A percentile compares a stretch with the other conserved stretches of the same genome.
Evolutionary conservation across 2,888 invertebrate genomes (phyloP).

Genomic region (Theretra japonica): DNA sequence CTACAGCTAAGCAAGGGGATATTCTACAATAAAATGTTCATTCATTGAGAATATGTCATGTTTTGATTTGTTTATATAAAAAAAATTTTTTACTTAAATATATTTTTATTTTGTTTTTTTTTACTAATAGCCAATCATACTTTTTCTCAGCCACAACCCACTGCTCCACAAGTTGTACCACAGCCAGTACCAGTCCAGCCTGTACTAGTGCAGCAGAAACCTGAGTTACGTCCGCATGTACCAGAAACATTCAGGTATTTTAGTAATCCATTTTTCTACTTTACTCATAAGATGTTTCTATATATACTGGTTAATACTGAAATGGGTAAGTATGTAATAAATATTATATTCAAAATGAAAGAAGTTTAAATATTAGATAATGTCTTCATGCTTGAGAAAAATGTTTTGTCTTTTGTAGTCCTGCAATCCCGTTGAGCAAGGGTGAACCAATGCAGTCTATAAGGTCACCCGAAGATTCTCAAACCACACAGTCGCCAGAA

Average conservation of each 20-base stretch:
- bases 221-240: constrained; percentile 47
- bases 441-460: constrained; percentile 73
- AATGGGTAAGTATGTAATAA: too few relatives aligned
- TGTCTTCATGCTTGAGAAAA: background rate
- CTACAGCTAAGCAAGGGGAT: too few relatives aligned
- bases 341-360: too few relatives aligned
- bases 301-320: too few relatives aligned
- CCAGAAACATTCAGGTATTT: constrained; percentile 70
- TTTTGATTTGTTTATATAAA: too few relatives aligned
- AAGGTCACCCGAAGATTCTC: constrained; percentile 73
- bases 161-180: background rate
- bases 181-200: constrained; percentile 53
- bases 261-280: background rate
- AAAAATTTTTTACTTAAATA: too few relatives aligned
- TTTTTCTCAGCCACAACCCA: background rate
- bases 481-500: constrained; percentile 67
- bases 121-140: background rate
- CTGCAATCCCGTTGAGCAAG: constrained; percentile 80
- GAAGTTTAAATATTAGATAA: too few relatives aligned
- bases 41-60: too few relatives aligned
- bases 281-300: background rate
- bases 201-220: constrained; percentile 54
- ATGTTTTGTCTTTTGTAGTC: constrained; percentile 58
- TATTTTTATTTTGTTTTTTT: too few relatives aligned
- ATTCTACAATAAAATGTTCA: too few relatives aligned